Percentiles rank a stretch among this genome's conserved stretches.
These are phyloP conservation scores for Barbus barbus DNA, from an alignment of 2,113 vertebrate genomes.

Conservation along the genomic window DNA sequence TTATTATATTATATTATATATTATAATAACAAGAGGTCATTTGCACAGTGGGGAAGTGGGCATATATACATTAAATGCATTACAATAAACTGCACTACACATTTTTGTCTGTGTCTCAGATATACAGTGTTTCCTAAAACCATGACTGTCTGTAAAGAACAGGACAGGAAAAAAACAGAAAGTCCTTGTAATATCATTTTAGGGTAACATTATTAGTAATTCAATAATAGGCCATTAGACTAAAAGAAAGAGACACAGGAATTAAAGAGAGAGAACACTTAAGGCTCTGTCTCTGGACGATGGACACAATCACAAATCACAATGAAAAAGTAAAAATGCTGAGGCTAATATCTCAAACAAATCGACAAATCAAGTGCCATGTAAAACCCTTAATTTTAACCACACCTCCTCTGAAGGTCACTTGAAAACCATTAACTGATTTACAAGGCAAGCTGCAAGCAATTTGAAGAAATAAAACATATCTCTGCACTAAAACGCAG, in stretches of 20 bases:
- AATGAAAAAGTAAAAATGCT: neutral
- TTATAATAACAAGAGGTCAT: too few species aligned
- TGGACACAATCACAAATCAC: too few species aligned
- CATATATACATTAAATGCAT: neutral
- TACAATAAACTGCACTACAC: neutral
- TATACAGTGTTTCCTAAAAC: constrained; percentile 4
- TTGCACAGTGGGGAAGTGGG: too few species aligned
- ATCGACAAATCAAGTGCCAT: neutral
- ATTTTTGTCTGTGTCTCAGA: neutral
- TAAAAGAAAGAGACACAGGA: neutral
- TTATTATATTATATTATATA: neutral
- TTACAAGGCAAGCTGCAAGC: neutral
- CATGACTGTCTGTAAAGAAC: constrained; percentile 1
- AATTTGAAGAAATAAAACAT: neutral
- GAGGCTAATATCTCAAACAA: neutral
- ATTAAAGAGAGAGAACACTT: constrained; percentile 11
- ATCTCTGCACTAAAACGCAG: neutral
- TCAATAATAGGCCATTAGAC: constrained; percentile 15
- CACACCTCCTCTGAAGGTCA: neutral
- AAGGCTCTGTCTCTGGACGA: neutral
- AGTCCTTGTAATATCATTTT: constrained; percentile 11
- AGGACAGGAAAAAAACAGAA: neutral
- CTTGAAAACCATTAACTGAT: neutral
- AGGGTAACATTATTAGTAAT: constrained; percentile 9
- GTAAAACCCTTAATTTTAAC: neutral